Evolutionary conservation across 2,113 vertebrate species (phyloP).

Genomic region (Osmerus eperlanus): DNA sequence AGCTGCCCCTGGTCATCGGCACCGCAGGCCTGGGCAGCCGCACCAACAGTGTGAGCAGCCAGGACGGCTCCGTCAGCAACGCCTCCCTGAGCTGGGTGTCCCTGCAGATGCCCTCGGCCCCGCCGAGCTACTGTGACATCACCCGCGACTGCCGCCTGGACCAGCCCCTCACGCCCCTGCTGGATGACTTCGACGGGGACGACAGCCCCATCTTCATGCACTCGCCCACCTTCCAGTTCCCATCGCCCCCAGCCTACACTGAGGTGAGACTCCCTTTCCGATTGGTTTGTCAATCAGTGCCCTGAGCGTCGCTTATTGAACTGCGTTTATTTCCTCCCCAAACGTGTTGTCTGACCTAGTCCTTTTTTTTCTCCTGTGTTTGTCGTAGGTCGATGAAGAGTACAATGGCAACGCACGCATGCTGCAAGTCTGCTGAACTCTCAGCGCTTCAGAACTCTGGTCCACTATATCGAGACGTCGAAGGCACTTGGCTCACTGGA

Average conservation of each 20-base stretch:
- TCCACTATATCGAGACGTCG: conserved; percentile 30
- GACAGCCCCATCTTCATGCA: conserved; percentile 97
- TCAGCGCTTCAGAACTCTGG: background rate
- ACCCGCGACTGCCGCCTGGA: conserved; percentile 81
- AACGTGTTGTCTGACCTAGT: background rate
- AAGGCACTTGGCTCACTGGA: conserved; percentile 42
- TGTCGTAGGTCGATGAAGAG: conserved; percentile 65
- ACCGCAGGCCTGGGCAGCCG: conserved; percentile 85
- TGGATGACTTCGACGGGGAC: conserved; percentile 80
- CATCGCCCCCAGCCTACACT: conserved; percentile 79
- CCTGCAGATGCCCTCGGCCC: conserved; percentile 78
- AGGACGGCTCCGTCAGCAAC: conserved; percentile 71
- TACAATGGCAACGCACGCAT: conserved; percentile 58
- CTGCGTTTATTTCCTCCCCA: background rate
- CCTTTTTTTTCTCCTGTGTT: background rate
- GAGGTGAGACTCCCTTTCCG: conserved; percentile 73
- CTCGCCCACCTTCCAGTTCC: conserved; percentile 77
- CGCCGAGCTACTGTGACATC: conserved; percentile 86
- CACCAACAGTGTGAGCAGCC: conserved; percentile 88
- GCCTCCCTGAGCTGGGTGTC: conserved; percentile 90
- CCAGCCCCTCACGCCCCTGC: conserved; percentile 85
- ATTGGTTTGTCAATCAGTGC: background rate
- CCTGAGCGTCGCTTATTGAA: background rate
- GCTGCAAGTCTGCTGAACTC: conserved; percentile 69
- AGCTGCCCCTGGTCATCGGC: conserved; percentile 91